Evolutionary conservation across 2,797 vertebrate species (phyloP).

Genomic region (Fringilla coelebs): DNA sequence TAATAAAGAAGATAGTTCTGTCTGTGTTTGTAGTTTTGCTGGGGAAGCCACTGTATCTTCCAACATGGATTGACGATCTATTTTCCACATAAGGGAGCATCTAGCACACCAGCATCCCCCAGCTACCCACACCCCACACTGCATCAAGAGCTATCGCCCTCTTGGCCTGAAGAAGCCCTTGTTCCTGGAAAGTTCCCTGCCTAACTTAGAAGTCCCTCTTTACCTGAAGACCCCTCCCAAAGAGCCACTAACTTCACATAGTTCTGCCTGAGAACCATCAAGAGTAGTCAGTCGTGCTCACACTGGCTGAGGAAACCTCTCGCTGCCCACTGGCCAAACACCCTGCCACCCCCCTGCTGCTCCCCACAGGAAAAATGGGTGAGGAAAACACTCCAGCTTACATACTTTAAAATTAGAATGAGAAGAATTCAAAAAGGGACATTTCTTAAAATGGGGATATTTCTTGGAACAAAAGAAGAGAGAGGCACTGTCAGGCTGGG

Average conservation of each 20-base stretch:
- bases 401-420: not conserved
- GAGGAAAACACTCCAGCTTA: not conserved
- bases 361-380: accelerated
- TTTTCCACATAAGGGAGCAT: not conserved
- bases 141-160: not conserved
- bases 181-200: not conserved
- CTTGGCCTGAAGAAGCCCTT: not conserved
- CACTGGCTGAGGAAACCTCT: not conserved
- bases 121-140: not conserved
- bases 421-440: not conserved
- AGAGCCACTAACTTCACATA: accelerated
- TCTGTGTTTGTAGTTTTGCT: conserved; percentile 58
- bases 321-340: accelerated
- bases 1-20: conserved; percentile 97
- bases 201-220: not conserved
- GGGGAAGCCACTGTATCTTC: not conserved
- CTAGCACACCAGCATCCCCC: not conserved
- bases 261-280: not conserved
- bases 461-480: not conserved
- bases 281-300: accelerated
- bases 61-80: not conserved
- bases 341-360: not conserved
- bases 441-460: not conserved
- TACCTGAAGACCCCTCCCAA: not conserved
- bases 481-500: not conserved